A percentile compares a stretch with the other conserved stretches of the same genome.
Evolutionary conservation across 2,888 invertebrate species (phyloP).

Genomic region (Rhodophaea formosa): DNA sequence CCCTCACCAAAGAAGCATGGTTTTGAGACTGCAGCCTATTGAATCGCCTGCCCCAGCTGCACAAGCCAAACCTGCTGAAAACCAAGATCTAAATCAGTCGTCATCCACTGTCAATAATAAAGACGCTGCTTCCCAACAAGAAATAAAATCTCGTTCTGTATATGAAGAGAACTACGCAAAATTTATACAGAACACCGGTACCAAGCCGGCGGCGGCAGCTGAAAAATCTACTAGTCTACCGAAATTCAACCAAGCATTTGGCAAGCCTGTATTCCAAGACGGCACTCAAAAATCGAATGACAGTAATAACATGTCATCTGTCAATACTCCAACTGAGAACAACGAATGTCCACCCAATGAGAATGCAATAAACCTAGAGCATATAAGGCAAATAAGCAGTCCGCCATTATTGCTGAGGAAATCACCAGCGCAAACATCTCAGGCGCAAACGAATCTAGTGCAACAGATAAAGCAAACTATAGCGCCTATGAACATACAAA

Average conservation of each 20-base stretch:
- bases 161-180: constrained; percentile 81
- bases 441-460: constrained; percentile 59
- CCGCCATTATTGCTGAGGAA: constrained; percentile 68
- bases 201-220: constrained; percentile 44
- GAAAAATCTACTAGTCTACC: constrained; percentile 82
- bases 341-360: constrained; percentile 54
- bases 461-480: constrained; percentile 77
- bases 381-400: constrained; percentile 59
- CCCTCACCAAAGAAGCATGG: constrained; percentile 78
- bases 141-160: constrained; percentile 75
- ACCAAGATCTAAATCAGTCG: constrained; percentile 49
- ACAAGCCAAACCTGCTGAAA: constrained; percentile 46
- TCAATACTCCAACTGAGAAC: constrained; percentile 41
- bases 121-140: constrained; percentile 54
- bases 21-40: constrained; percentile 69
- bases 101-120: constrained; percentile 38
- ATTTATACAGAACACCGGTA: constrained; percentile 71
- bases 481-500: constrained; percentile 80
- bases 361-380: constrained; percentile 60
- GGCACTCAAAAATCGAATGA: constrained; percentile 56
- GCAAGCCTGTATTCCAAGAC: constrained; percentile 85
- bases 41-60: constrained; percentile 54
- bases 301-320: constrained; percentile 36
- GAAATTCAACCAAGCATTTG: constrained; percentile 90
- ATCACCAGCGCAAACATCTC: constrained; percentile 50